These are phyloP conservation scores for Abramis brama DNA, from an alignment of 2,113 vertebrate species.

Conservation along the genomic window DNA sequence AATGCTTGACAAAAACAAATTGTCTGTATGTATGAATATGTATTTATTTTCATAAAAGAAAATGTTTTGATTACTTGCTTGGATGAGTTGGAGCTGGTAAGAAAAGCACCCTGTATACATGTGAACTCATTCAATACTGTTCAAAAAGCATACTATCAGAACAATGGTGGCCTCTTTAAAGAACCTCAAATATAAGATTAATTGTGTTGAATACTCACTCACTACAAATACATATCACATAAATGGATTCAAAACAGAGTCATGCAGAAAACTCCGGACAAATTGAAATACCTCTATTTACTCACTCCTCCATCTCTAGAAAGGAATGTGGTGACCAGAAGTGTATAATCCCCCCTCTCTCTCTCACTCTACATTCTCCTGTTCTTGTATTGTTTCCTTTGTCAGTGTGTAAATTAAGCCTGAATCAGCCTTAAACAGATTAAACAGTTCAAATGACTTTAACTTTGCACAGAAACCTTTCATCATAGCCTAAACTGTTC, in stretches of 20 bases:
- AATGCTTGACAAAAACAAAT: too few relatives aligned
- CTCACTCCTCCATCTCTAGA: slow-evolving; percentile 39
- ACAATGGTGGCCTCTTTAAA: background rate
- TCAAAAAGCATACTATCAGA: background rate
- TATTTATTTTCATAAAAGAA: too few relatives aligned
- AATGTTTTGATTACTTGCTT: background rate
- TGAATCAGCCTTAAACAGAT: background rate
- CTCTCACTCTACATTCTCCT: slow-evolving; percentile 22
- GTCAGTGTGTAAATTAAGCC: slow-evolving; percentile 10
- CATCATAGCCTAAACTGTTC: background rate
- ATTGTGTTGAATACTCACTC: background rate
- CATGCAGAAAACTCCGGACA: slow-evolving; percentile 35
- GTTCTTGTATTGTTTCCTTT: slow-evolving; percentile 18
- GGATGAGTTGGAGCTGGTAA: too few relatives aligned
- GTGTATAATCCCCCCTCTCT: slow-evolving; percentile 15
- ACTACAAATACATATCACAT: slow-evolving; percentile 16
- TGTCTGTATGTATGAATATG: too few relatives aligned
- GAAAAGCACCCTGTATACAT: too few relatives aligned
- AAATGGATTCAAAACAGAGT: slow-evolving; percentile 12
- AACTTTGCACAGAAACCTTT: background rate
- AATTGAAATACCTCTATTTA: slow-evolving; percentile 43
- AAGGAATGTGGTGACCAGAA: slow-evolving; percentile 44
- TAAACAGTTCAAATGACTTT: background rate
- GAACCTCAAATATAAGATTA: background rate
- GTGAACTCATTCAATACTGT: background rate